Percentiles rank a stretch among this genome's conserved stretches.
phyloP scores from a whole-genome alignment of 2,113 vertebrate species.

The Cygnus atratus region DNA sequence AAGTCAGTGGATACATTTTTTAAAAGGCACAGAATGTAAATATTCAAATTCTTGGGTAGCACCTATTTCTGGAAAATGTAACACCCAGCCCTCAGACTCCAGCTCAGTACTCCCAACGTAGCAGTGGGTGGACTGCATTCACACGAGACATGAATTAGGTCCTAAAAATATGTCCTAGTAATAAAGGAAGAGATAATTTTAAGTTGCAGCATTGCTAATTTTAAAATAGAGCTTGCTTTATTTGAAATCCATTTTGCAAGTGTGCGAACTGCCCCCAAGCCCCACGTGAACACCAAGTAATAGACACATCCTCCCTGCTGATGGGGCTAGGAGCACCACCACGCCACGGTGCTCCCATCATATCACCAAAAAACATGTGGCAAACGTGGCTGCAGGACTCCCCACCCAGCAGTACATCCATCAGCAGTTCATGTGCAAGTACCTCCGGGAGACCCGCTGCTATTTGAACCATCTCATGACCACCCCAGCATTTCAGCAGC shows the following conservation, averaged over 20 bases:
- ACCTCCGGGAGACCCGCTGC: background rate
- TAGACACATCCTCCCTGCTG: background rate
- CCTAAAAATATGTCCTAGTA: constrained; percentile 50
- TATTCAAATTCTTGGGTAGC: background rate
- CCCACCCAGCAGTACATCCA: background rate
- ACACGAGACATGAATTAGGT: constrained; percentile 37
- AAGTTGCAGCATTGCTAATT: background rate
- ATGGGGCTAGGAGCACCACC: background rate
- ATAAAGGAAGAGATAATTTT: constrained; percentile 33
- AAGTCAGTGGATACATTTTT: background rate
- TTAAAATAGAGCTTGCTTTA: background rate
- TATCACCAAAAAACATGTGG: background rate
- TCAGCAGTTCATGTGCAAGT: background rate
- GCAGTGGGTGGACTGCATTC: constrained; percentile 1
- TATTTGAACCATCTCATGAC: background rate
- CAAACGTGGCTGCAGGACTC: fast-evolving
- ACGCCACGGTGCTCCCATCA: background rate
- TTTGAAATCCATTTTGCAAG: background rate
- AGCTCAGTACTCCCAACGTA: background rate
- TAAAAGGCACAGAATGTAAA: background rate
- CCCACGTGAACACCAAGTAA: background rate
- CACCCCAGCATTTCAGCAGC: background rate
- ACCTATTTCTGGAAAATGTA: constrained; percentile 35
- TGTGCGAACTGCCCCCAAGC: background rate
- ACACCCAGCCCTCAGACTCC: background rate